Evolutionary conservation across 2,113 vertebrate species (phyloP), one percentile per base, ranked within the genome.

Genomic region (Mobula birostris): DNA sequence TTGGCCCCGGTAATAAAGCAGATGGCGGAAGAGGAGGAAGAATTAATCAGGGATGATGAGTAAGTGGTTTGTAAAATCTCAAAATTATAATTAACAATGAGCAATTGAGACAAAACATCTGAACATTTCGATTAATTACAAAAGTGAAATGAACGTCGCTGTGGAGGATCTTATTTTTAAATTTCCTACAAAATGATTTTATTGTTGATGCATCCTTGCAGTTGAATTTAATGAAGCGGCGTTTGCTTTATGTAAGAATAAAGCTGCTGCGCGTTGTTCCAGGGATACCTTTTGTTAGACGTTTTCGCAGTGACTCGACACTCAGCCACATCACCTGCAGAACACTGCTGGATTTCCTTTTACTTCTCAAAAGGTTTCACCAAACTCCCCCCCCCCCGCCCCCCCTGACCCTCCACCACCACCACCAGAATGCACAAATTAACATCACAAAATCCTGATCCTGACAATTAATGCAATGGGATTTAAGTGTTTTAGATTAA

Each of bases 21-120:
- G 95, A 94, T 97, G 3, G 97, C 98, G 95, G 97, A 98, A 94
- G 98, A 98, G 94, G 98, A 99, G 8, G 98, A 98, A 95, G 98
- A 98, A 95, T 96, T 95, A 32, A 97, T 99, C 94, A 97, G 98
- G 95, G 98, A 99, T 6, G 98, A 99, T 95, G 98, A 99, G 98
- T 99, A 96, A 98, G 98, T 96, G 21, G 36, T 79, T 95, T 78
- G 27, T 56, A 1, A 8, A 14, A 72, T 58, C 61, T 90, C 24
- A 63, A 9, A 63, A 29, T 27, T 11, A 63, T 12, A 87, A 29
- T 87, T 29, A 24, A 87, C 5, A 78, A 79, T 36, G 77, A 32
- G 7, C 40, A 48, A 56, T 40, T 83, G 80, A 24, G 40, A 48
- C 48, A 9, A 3, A 56, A 11, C 63, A 63, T 63, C 27, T 88